Evolutionary conservation across 2,113 vertebrate species (phyloP).

Genomic region (Lota lota): DNA sequence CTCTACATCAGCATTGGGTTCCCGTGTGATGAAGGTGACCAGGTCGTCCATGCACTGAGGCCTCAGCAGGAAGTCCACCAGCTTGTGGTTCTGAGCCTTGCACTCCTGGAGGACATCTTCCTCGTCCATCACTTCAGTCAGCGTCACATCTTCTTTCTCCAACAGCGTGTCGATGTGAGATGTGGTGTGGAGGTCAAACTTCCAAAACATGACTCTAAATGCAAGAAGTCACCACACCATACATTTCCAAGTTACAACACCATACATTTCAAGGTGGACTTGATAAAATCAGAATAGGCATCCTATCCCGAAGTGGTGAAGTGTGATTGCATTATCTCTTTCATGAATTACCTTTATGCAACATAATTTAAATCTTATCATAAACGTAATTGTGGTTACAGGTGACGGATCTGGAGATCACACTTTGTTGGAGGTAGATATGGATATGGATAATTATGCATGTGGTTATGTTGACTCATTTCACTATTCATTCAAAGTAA

Average conservation of each 20-base stretch:
- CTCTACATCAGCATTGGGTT: constrained; percentile 91
- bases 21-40: constrained; percentile 94
- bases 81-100: constrained; percentile 98
- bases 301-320: too few species aligned
- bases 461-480: too few species aligned
- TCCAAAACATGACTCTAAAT: constrained; percentile 96
- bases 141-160: constrained; percentile 95
- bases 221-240: constrained; percentile 7
- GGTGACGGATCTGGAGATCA: too few species aligned
- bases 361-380: too few species aligned
- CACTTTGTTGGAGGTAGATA: too few species aligned
- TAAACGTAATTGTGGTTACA: too few species aligned
- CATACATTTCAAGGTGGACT: too few species aligned
- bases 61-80: constrained; percentile 93
- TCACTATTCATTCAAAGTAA: too few species aligned
- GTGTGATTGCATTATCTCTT: too few species aligned
- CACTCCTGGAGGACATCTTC: constrained; percentile 98
- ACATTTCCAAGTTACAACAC: background rate
- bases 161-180: constrained; percentile 98
- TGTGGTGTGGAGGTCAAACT: constrained; percentile 98
- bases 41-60: constrained; percentile 95
- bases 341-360: too few species aligned
- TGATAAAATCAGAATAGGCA: too few species aligned
- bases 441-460: too few species aligned
- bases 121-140: constrained; percentile 96